Evolutionary conservation across 35 echinoderm and acorn worm species (phyloP).

Genomic region (Lytechinus variegatus): DNA sequence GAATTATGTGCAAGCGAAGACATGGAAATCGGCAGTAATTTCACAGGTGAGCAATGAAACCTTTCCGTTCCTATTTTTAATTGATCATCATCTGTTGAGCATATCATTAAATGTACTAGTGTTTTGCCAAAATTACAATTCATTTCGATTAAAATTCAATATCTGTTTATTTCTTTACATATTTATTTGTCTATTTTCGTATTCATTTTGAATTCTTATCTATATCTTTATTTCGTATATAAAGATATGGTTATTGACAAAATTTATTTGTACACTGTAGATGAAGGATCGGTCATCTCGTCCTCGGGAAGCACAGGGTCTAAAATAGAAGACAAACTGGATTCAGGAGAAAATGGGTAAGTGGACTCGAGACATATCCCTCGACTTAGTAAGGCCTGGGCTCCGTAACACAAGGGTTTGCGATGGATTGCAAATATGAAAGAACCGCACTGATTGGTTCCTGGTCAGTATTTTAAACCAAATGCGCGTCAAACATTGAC

Average conservation of each 20-base stretch:
- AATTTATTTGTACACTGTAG: background rate
- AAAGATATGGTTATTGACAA: background rate
- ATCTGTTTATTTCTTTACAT: too few species aligned
- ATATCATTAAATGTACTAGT: too few species aligned
- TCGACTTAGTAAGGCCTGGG: too few species aligned
- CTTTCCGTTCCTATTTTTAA: background rate
- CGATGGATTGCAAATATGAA: too few species aligned
- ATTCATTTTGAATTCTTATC: too few species aligned
- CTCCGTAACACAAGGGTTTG: too few species aligned
- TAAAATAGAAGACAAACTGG: background rate
- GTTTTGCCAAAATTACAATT: too few species aligned
- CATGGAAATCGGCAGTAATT: conserved; percentile 57
- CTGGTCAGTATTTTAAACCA: too few species aligned
- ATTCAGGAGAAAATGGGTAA: background rate
- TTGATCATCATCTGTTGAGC: background rate
- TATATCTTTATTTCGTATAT: background rate
- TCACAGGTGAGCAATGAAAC: background rate
- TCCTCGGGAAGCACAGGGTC: background rate
- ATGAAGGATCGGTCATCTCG: background rate
- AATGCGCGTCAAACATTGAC: too few species aligned
- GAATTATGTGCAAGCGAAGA: conserved; percentile 78
- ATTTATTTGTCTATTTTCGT: too few species aligned
- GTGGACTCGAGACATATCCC: background rate
- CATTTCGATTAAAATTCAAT: too few species aligned
- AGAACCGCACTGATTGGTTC: too few species aligned